Evolutionary conservation across 2,888 invertebrate genomes (phyloP).

Genomic region (Portevinia maculata): DNA sequence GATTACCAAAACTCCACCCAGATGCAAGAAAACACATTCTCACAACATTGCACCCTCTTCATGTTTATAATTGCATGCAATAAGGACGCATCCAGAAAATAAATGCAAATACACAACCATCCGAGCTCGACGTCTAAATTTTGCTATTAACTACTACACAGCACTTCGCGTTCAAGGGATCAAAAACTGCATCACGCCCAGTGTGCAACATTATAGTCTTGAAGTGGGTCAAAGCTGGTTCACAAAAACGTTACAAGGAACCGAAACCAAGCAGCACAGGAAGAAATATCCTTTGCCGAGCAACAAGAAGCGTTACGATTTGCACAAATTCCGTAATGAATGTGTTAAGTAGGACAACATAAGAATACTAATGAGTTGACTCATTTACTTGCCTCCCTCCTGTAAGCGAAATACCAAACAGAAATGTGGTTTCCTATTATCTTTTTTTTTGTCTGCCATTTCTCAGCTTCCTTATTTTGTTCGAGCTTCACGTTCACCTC

Average conservation of each 20-base stretch:
- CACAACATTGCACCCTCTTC: slow-evolving; percentile 17
- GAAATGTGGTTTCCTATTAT: slow-evolving; percentile 55
- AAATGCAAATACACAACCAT: slow-evolving; percentile 27
- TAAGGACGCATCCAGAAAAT: slow-evolving; percentile 1
- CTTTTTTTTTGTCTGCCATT: slow-evolving; percentile 1
- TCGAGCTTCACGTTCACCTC: slow-evolving; percentile 49
- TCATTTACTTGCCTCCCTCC: slow-evolving; percentile 45
- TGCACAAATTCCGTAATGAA: slow-evolving; percentile 70
- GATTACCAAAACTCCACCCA: slow-evolving; percentile 26
- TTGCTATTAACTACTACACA: slow-evolving; percentile 61
- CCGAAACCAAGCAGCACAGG: slow-evolving; percentile 9
- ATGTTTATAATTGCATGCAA: slow-evolving; percentile 46
- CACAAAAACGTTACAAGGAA: background rate
- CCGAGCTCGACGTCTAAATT: slow-evolving; percentile 50
- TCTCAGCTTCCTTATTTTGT: slow-evolving; percentile 36
- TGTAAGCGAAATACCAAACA: slow-evolving; percentile 15
- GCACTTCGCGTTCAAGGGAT: slow-evolving; percentile 45
- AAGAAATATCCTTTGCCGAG: slow-evolving; percentile 40
- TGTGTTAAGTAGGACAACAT: slow-evolving; percentile 66
- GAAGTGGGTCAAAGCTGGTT: slow-evolving; percentile 55
- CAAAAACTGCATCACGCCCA: slow-evolving; percentile 48
- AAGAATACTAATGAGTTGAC: slow-evolving; percentile 72
- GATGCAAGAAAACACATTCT: slow-evolving; percentile 27
- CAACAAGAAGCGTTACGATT: slow-evolving; percentile 67
- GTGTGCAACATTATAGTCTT: slow-evolving; percentile 49